These are phyloP conservation scores for Leucophenga montana DNA, from an alignment of 2,888 invertebrate species.

Conservation along the genomic window DNA sequence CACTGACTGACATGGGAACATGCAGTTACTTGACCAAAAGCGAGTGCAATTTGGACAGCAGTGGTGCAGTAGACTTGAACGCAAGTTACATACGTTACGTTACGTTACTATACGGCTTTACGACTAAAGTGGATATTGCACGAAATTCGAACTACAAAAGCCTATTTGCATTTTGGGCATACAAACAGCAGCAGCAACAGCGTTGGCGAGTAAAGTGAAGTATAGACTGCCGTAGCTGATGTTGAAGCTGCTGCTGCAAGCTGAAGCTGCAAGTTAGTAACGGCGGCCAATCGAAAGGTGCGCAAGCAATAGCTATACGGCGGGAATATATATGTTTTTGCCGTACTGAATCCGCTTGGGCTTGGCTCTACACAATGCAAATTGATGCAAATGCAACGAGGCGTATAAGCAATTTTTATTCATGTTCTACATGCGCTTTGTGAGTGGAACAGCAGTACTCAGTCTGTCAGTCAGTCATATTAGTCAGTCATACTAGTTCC, in stretches of 20 bases:
- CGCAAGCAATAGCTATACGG: background rate
- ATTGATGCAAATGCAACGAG: conserved; percentile 49
- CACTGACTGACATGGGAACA: conserved; percentile 27
- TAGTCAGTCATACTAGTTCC: conserved; percentile 54
- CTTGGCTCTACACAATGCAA: conserved; percentile 41
- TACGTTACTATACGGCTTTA: too few relatives aligned
- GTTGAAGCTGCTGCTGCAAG: background rate
- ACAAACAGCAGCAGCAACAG: conserved; percentile 23
- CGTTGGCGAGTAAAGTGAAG: conserved; percentile 13
- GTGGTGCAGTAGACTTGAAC: background rate
- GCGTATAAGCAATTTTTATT: conserved; percentile 54
- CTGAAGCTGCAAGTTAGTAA: background rate
- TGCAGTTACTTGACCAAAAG: background rate
- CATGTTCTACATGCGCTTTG: conserved; percentile 27
- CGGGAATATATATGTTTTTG: background rate
- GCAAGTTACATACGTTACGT: background rate
- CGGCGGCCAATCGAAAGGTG: background rate
- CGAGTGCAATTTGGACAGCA: background rate
- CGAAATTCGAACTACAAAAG: conserved; percentile 52
- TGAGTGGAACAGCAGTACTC: too few relatives aligned
- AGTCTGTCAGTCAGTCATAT: background rate
- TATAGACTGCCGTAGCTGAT: background rate
- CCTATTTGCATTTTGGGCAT: conserved; percentile 50
- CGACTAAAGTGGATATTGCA: conserved; percentile 35
- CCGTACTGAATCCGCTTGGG: background rate